Evolutionary conservation across 1,140 invertebrate species (phyloP), one percentile per base, ranked within the genome.

Genomic region (Eupristina koningsbergeri): DNA sequence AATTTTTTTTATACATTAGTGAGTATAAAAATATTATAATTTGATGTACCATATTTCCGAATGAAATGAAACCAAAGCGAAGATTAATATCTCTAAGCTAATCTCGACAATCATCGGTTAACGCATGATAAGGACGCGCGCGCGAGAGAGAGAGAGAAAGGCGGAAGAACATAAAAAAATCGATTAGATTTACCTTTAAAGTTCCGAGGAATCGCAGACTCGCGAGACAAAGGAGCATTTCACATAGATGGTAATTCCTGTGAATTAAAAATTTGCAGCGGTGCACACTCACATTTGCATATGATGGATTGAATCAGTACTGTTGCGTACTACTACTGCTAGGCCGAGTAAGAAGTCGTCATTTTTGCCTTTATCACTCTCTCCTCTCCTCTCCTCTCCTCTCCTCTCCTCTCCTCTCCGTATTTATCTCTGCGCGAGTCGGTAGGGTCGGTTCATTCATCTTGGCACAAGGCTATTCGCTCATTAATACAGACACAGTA

Each of bases 251-350:
- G 80, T 34, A 75, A n/a, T n/a, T n/a, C n/a, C n/a, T n/a, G n/a
- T n/a, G n/a, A n/a, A n/a, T n/a, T n/a, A n/a, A n/a, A n/a, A n/a
- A n/a, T n/a, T n/a, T n/a, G n/a, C 50, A 81, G 53, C 13, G 41
- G 41, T 53, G 29, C 50, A 78, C 50, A 85, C 81, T 77, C 84
- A 86, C 85, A 78, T 81, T 75, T 34, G 50, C 67, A 53, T 36
- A 36, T 64, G 41, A 67, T 36, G 22, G 26, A 64, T n/a, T 58
- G 64, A 84, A 69, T 69, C 61, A 41, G 61, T 58, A 76, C 63
- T 39, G 61, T 34, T 31, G 77, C 50, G 81, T 75, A 71, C 86
- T 85, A 86, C 84, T n/a, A n/a, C n/a, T n/a, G n/a, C n/a, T n/a
- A n/a, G n/a, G n/a, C n/a, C n/a, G 81, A 83, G 78, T 85, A 85